A percentile compares a stretch with the other conserved stretches of the same genome.
These are phyloP conservation scores for Crossocerus cetratus DNA, from an alignment of 2,888 invertebrate species.

Conservation along the genomic window DNA sequence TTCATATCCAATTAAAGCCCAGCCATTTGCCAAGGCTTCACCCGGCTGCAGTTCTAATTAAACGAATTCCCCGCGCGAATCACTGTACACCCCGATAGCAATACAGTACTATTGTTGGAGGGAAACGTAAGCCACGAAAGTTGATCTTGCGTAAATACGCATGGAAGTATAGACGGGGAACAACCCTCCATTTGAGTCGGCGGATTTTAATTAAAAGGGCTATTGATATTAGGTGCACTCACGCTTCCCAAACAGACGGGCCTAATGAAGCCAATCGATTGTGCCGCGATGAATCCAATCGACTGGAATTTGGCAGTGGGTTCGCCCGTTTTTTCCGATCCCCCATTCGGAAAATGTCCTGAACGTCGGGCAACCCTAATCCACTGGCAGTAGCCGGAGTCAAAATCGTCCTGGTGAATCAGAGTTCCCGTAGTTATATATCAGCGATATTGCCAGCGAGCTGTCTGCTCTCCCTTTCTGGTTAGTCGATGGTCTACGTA, in stretches of 20 bases:
- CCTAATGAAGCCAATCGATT: background rate
- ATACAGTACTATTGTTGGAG: constrained; percentile 40
- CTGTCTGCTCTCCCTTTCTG: constrained; percentile 7
- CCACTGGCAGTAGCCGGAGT: background rate
- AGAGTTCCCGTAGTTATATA: constrained; percentile 18
- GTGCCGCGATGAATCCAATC: no score
- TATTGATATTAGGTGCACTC: constrained; percentile 18
- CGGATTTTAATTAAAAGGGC: constrained; percentile 37
- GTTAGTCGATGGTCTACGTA: constrained; percentile 2
- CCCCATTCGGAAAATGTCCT: no score
- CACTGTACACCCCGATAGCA: constrained; percentile 29
- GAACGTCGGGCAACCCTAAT: background rate
- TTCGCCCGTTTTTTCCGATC: no score
- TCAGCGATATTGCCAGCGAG: constrained; percentile 27
- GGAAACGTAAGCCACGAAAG: constrained; percentile 19
- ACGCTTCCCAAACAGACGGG: constrained; percentile 1
- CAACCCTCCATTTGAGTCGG: constrained; percentile 17
- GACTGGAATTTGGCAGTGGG: no score
- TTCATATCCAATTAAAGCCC: constrained; percentile 58
- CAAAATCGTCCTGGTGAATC: constrained; percentile 26
- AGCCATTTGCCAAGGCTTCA: constrained; percentile 46
- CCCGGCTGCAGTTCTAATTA: constrained; percentile 36
- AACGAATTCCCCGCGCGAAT: constrained; percentile 26
- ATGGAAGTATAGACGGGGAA: constrained; percentile 8
- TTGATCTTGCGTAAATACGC: constrained; percentile 45